Evolutionary conservation across 2,888 invertebrate species (phyloP), one percentile per base, ranked within the genome.

Genomic region (Ochlodes sylvanus): DNA sequence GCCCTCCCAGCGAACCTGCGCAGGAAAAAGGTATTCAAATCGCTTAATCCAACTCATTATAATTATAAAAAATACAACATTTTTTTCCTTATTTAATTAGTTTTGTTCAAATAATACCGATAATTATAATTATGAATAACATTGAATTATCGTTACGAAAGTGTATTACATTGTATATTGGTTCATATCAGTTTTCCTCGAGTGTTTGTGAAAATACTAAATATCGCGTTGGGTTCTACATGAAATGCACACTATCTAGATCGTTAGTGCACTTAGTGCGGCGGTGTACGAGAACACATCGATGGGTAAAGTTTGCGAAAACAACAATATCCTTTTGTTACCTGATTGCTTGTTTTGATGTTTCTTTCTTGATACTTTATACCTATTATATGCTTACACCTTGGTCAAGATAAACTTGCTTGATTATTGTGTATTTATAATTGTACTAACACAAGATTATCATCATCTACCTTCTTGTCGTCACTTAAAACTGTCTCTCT

Each of bases 11-110:
- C 77, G 92, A 92, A 73, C 90, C 92, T 52, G 88, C 93, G 17
- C 90, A 93, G 80, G 93, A 94, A 85, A 93, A 89, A 92, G 94
- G 94, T 93, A 84, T 44, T 44, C n/a, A 27, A 14, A 7, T 5
- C 7, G 5, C 9, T 15, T 17, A 27, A 4, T 27, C 2, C 27
- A 27, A 27, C 27, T 27, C 27, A 27, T 27, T 27, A 27, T 27
- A 5, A 4, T 27, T 27, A 4, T 27, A 4, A 15, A 7, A 47
- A n/a, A 15, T n/a, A 44, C 2, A 0, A n/a, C 7, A 5, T 7
- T n/a, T n/a, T 44, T 44, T 15, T 44, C 9, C 4, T 50, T 32
- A 54, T 5, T n/a, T 52, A 54, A 32, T 1, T 10, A 7, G 50
- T 50, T 50, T 19, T 54, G 14, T 52, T 4, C 17, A 19, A 54